Evolutionary conservation across 1,140 invertebrate genomes (phyloP).

Genomic region (Schlechtendalia chinensis): DNA sequence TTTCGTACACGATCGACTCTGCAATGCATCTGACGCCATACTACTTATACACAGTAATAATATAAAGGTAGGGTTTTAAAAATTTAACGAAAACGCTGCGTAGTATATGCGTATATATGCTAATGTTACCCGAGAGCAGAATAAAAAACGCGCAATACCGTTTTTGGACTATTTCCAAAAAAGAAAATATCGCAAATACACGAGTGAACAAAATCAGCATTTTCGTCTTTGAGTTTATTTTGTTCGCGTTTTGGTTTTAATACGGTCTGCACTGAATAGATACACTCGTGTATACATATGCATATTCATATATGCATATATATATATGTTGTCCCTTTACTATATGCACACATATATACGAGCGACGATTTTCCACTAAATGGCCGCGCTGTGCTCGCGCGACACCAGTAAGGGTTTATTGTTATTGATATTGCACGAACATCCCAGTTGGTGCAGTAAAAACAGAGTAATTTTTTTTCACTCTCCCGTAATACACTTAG

Average conservation of each 20-base stretch:
- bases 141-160: constrained; percentile 44
- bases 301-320: background rate
- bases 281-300: background rate
- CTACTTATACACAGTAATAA: too few relatives aligned
- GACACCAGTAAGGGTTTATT: background rate
- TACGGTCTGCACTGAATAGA: background rate
- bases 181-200: background rate
- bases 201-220: background rate
- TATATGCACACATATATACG: background rate
- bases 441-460: background rate
- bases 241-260: background rate
- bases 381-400: background rate
- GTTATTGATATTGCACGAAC: constrained; percentile 20
- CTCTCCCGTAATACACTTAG: background rate
- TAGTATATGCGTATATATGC: background rate
- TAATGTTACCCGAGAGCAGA: constrained; percentile 34
- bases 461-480: background rate
- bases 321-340: background rate
- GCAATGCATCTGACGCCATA: too few relatives aligned
- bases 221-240: background rate
- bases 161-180: constrained; percentile 33
- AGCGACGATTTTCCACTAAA: background rate
- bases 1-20: too few relatives aligned
- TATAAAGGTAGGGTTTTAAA: background rate
- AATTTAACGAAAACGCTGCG: background rate